Evolutionary conservation across 2,888 invertebrate species (phyloP), one percentile per base, ranked within the genome.

Genomic region (Mechanitis messenoides): DNA sequence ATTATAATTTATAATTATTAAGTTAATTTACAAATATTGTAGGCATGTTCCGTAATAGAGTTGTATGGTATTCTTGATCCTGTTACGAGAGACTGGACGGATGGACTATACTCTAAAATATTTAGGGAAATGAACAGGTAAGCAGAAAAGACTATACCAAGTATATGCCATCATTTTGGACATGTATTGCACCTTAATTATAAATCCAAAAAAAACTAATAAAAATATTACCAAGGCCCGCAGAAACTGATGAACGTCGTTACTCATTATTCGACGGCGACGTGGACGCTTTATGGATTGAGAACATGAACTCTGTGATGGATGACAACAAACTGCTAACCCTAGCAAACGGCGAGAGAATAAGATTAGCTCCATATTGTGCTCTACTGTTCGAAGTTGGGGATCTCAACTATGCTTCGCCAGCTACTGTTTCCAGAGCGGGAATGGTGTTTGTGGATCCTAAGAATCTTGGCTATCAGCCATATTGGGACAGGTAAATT

Each of bases 291-390:
- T 90, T 97, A 50, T 98, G 97, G 97, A 96, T 98, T 68, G 98
- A 98, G 85, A 98, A 97, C 85, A 97, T 98, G 97, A 98, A 97
- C 87, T 97, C 97, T 0, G 97, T 98, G 2, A 97, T 98, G 97
- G 98, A 98, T 77, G 97, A 98, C 82, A 98, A 97, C 79, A 95
- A 94, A 76, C 87, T 97, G 53, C 86, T 98, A 60, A 98, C 97
- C 0, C 87, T 98, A 63, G 96, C 97, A 3, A 98, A 97, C 80
- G 97, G 97, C 61, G 96, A 98, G 85, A 91, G 97, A 66, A 96
- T 97, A 67, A 92, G 96, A 64, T 88, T 97, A 62, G 94, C 95
- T 74, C 93, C 93, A 64, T 93, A 96, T 81, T 95, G 96, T 81
- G 93, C 95, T 38, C 84, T 98, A 64, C 86, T 98, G 55, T 97